These are phyloP conservation scores for Lophotis ruficrista DNA, from an alignment of 2,113 vertebrate species.

Conservation along the genomic window DNA sequence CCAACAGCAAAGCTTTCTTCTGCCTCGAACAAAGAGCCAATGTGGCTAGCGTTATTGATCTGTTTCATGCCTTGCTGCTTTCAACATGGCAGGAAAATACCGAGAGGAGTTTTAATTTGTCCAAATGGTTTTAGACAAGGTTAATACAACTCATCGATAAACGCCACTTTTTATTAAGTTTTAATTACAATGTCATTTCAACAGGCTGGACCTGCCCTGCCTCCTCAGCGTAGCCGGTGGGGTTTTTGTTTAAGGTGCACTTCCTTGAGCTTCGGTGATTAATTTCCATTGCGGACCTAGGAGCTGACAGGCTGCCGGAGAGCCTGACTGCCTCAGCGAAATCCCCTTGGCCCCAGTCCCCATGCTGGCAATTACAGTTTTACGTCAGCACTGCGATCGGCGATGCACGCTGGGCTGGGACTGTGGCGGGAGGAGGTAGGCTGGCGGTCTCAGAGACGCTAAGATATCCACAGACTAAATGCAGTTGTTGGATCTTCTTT, in stretches of 20 bases:
- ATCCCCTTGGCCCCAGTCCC: conserved; percentile 4
- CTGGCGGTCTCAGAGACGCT: not conserved
- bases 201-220: not conserved
- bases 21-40: not conserved
- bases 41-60: not conserved
- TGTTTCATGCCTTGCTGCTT: not conserved
- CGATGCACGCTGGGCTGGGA: not conserved
- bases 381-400: rapidly evolving
- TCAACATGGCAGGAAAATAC: not conserved
- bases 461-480: not conserved
- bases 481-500: not conserved
- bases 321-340: not conserved
- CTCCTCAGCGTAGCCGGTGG: not conserved
- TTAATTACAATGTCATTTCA: conserved; percentile 22
- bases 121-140: conserved; percentile 50
- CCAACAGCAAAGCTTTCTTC: conserved; percentile 25
- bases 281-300: not conserved
- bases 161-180: conserved; percentile 27
- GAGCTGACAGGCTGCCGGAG: not conserved
- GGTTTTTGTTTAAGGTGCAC: not conserved
- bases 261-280: not conserved
- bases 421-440: not conserved
- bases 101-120: conserved; percentile 9
- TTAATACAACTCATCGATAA: conserved; percentile 28
- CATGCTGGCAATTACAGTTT: not conserved